Conservation (phyloP, 2,797 vertebrate genomes). For the Enteromius treurensis region DNA sequence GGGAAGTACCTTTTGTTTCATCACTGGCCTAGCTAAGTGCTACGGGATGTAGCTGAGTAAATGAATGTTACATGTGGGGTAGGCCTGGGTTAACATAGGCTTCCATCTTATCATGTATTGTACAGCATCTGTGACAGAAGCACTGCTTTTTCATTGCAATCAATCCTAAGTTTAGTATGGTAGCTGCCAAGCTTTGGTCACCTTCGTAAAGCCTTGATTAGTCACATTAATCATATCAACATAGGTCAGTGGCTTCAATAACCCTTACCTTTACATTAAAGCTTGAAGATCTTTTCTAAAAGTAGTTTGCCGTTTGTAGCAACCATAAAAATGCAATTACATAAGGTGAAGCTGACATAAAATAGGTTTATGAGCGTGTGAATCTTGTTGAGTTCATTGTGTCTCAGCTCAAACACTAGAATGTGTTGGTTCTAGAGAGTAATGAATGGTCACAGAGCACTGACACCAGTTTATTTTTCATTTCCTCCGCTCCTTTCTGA, state of each 20-base stretch:
- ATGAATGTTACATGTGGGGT: constrained; percentile 27
- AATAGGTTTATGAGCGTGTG: constrained; percentile 5
- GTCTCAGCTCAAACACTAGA: not conserved
- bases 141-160: constrained; percentile 18
- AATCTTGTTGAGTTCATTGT: not conserved
- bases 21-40: constrained; percentile 24
- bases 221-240: not conserved
- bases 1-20: constrained; percentile 46
- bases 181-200: constrained; percentile 5
- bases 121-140: constrained; percentile 38
- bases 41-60: constrained; percentile 44
- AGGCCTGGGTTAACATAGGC: constrained; percentile 19
- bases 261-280: not conserved
- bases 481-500: constrained; percentile 50
- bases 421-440: constrained; percentile 28
- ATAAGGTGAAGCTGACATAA: not conserved
- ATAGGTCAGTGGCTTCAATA: not conserved
- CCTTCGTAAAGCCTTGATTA: not conserved
- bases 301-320: not conserved
- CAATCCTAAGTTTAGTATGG: not conserved
- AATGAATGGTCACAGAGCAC: constrained; percentile 49
- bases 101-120: constrained; percentile 27
- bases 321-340: not conserved
- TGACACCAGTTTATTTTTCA: constrained; percentile 60
- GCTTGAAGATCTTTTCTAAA: not conserved